Conservation (phyloP, 2,888 invertebrate genomes). For the Campoplex capitator region DNA sequence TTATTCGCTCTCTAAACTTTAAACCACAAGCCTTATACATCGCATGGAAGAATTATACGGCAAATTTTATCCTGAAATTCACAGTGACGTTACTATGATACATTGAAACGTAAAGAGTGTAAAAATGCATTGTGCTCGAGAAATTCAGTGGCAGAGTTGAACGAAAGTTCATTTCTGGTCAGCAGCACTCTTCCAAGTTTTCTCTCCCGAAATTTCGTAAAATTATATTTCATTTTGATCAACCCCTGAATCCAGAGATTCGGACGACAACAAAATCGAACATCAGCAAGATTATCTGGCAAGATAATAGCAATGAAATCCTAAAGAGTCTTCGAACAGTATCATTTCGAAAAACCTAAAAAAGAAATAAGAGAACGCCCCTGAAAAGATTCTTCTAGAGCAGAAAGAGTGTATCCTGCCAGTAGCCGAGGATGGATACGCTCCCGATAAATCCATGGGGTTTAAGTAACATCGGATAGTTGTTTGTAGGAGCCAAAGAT, state of each 20-base stretch:
- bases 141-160: no score
- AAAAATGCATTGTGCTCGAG: not conserved
- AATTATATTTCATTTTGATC: no score
- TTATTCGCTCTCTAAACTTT: not conserved
- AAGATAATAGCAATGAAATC: not conserved
- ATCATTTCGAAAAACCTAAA: not conserved
- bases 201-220: no score
- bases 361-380: not conserved
- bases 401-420: constrained; percentile 6
- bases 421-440: constrained; percentile 73
- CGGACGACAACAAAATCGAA: no score
- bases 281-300: no score
- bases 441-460: constrained; percentile 66
- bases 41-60: not conserved
- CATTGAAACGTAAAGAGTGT: not conserved
- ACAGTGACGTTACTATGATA: not conserved
- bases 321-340: not conserved
- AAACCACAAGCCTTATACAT: not conserved
- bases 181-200: no score
- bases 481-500: constrained; percentile 78
- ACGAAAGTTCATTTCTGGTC: no score
- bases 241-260: no score
- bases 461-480: constrained; percentile 80
- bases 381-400: not conserved
- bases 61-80: not conserved